Conservation (phyloP, 2,113 vertebrate species). For the Epinephelus fuscoguttatus region DNA sequence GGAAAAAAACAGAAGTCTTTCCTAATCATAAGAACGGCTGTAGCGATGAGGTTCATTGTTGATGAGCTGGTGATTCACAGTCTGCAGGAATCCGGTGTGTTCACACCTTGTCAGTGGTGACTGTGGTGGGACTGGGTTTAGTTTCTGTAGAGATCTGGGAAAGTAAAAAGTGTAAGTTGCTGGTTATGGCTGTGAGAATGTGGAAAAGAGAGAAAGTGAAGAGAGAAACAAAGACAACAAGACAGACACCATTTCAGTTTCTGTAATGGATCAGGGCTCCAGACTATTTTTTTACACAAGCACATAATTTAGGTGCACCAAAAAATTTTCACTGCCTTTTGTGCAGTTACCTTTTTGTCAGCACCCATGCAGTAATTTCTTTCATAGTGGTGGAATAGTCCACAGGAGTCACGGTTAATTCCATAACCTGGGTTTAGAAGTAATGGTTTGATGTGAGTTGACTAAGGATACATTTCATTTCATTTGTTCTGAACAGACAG, state of each 20-base stretch:
- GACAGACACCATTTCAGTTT: background rate
- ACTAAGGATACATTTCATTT: too few relatives aligned
- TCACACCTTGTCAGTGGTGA: slow-evolving; percentile 30
- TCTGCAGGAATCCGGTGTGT: slow-evolving; percentile 34
- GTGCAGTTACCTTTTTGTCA: too few relatives aligned
- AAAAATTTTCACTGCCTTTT: too few relatives aligned
- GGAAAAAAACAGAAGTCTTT: slow-evolving; percentile 11
- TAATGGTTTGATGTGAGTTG: too few relatives aligned
- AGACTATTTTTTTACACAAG: too few relatives aligned
- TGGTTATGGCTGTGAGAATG: slow-evolving; percentile 16
- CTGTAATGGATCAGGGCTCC: too few relatives aligned
- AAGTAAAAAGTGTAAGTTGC: background rate
- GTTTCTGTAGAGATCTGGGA: slow-evolving; percentile 3
- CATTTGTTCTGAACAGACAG: too few relatives aligned
- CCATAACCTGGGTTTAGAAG: too few relatives aligned
- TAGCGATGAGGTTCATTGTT: slow-evolving; percentile 4
- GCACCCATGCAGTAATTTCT: too few relatives aligned
- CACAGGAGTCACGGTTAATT: too few relatives aligned
- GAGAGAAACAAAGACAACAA: background rate
- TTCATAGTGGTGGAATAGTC: too few relatives aligned
- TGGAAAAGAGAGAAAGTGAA: background rate
- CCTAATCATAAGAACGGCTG: slow-evolving; percentile 31
- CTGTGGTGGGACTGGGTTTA: slow-evolving; percentile 20
- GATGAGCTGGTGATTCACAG: slow-evolving; percentile 34
- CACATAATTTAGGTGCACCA: too few relatives aligned